A percentile compares a stretch with the other conserved stretches of the same genome.
phyloP scores from a whole-genome alignment of 2,888 invertebrate species.

The Drosophila eohydei region DNA sequence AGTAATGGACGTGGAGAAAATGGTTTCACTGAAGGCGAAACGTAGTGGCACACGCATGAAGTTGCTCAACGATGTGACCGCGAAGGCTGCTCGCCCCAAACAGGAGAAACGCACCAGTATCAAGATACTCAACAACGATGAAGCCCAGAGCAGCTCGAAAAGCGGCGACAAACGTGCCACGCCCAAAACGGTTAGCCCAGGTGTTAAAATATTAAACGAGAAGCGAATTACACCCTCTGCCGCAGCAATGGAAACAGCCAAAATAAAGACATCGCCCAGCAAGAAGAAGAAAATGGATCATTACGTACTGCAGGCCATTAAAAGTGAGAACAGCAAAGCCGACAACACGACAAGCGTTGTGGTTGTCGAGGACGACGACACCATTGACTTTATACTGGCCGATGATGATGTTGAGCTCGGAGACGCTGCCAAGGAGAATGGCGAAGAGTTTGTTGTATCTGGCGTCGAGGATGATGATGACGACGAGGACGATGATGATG shows the following conservation, averaged over 20 bases:
- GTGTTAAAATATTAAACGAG: slow-evolving; percentile 66
- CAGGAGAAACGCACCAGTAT: slow-evolving; percentile 63
- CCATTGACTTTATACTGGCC: slow-evolving; percentile 79
- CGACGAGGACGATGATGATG: slow-evolving; percentile 60
- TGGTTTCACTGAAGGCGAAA: slow-evolving; percentile 45
- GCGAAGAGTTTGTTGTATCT: slow-evolving; percentile 58
- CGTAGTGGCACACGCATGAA: slow-evolving; percentile 61
- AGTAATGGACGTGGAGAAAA: slow-evolving; percentile 65
- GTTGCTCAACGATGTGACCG: slow-evolving; percentile 56
- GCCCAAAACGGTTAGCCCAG: slow-evolving; percentile 31
- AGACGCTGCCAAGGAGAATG: slow-evolving; percentile 43
- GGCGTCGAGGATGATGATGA: slow-evolving; percentile 62
- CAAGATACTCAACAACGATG: slow-evolving; percentile 69
- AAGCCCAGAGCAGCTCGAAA: slow-evolving; percentile 36
- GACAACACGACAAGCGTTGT: slow-evolving; percentile 37
- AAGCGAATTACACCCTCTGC: slow-evolving; percentile 46
- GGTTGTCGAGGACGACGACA: slow-evolving; percentile 72
- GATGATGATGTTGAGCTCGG: slow-evolving; percentile 63
- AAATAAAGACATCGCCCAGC: slow-evolving; percentile 57
- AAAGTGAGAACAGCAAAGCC: slow-evolving; percentile 68
- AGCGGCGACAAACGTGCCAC: slow-evolving; percentile 39
- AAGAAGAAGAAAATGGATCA: slow-evolving; percentile 80
- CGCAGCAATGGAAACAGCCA: slow-evolving; percentile 56
- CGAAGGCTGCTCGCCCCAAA: slow-evolving; percentile 30
- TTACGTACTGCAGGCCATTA: slow-evolving; percentile 79